These are phyloP conservation scores for Sericinus montela DNA, from an alignment of 2,888 invertebrate species.

Conservation along the genomic window DNA sequence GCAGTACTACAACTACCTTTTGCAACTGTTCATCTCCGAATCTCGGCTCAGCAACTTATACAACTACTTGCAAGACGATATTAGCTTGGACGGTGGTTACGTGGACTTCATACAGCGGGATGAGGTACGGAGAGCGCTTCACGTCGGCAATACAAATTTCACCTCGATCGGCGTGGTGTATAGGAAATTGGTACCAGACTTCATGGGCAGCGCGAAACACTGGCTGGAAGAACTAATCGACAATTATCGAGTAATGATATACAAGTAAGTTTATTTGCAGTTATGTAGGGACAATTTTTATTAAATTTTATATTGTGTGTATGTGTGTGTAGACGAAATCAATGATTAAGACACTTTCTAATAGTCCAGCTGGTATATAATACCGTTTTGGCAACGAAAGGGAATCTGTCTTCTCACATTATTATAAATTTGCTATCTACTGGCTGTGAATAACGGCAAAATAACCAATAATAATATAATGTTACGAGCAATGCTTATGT, in stretches of 20 bases:
- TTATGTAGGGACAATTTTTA: too few relatives aligned
- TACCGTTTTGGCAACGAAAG: too few relatives aligned
- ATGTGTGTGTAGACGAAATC: too few relatives aligned
- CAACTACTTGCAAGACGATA: constrained; percentile 68
- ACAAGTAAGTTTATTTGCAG: constrained; percentile 64
- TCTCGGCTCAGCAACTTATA: constrained; percentile 69
- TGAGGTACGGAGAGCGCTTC: constrained; percentile 67
- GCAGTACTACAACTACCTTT: constrained; percentile 73
- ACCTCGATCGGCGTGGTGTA: constrained; percentile 73
- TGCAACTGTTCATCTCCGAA: constrained; percentile 61
- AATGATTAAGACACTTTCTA: too few relatives aligned
- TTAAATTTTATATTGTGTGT: too few relatives aligned
- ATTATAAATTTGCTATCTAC: too few relatives aligned
- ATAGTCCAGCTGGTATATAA: too few relatives aligned
- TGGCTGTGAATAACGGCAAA: too few relatives aligned
- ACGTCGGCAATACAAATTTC: constrained; percentile 74
- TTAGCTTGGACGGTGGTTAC: constrained; percentile 56
- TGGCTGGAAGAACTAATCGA: constrained; percentile 77
- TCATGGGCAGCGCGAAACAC: constrained; percentile 78
- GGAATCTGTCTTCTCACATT: too few relatives aligned
- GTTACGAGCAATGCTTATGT: too few relatives aligned
- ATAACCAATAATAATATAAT: too few relatives aligned
- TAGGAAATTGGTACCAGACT: constrained; percentile 69
- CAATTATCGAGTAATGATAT: constrained; percentile 78
- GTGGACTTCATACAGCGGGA: constrained; percentile 63